A percentile compares a stretch with the other conserved stretches of the same genome.
Conservation (phyloP, 2,797 vertebrate species). For the Corythornis leucogaster region DNA sequence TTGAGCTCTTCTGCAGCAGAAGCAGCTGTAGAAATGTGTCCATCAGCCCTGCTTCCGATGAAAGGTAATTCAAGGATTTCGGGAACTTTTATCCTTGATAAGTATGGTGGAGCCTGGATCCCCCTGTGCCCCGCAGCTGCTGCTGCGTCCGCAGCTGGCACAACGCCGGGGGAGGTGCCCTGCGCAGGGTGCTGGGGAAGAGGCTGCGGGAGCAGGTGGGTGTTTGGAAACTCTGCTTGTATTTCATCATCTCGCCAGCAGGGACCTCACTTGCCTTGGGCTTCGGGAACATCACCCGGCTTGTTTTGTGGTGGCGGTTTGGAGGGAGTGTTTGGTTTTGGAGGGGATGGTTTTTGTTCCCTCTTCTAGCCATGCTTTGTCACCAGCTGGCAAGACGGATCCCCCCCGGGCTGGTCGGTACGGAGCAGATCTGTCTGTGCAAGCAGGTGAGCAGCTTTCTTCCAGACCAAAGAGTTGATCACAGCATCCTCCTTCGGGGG, state of each 20-base stretch:
- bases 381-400: not conserved
- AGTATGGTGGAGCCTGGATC: fast-evolving
- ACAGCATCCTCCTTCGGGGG: not conserved
- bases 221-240: not conserved
- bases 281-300: fast-evolving
- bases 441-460: not conserved
- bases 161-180: not conserved
- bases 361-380: not conserved
- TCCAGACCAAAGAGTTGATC: not conserved
- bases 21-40: not conserved
- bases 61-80: not conserved
- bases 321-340: not conserved
- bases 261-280: constrained; percentile 14
- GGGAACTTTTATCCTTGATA: not conserved
- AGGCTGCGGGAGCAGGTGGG: not conserved
- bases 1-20: not conserved
- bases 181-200: not conserved
- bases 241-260: not conserved
- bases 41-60: not conserved
- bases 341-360: not conserved
- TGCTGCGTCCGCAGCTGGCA: too few relatives aligned
- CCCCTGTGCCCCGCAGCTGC: fast-evolving
- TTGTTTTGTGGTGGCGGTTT: not conserved
- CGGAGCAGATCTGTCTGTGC: not conserved
- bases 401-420: not conserved